Evolutionary conservation across 53 echinoderm and acorn worm species (phyloP).

Genomic region (Paelopatides confundens): DNA sequence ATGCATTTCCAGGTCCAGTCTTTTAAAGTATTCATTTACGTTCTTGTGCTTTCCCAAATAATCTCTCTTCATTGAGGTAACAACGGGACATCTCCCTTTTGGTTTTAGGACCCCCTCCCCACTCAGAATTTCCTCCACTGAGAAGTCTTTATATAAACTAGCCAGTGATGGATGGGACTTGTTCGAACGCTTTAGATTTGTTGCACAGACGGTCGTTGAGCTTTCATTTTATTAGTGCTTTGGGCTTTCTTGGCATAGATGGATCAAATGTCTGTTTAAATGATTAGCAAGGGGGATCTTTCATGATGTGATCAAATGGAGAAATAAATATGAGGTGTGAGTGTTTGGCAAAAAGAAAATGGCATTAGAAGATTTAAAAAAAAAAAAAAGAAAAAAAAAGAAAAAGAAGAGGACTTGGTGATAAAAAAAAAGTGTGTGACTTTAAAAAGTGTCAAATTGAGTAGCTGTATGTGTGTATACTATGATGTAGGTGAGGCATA

Average conservation of each 20-base stretch:
- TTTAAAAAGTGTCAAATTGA: not conserved
- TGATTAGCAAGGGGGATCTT: too few species aligned
- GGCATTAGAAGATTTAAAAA: not conserved
- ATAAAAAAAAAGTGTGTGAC: not conserved
- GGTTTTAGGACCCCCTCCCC: too few species aligned
- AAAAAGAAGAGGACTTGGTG: not conserved
- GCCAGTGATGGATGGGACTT: too few species aligned
- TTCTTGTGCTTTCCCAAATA: not conserved
- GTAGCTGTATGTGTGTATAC: too few species aligned
- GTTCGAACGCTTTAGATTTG: too few species aligned
- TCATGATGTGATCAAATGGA: too few species aligned
- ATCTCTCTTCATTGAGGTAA: too few species aligned
- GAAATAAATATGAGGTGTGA: too few species aligned
- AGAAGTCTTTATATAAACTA: too few species aligned
- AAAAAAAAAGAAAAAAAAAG: not conserved
- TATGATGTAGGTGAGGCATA: too few species aligned
- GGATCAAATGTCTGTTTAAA: not conserved
- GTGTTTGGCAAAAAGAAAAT: not conserved
- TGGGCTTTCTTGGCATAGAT: slow-evolving; percentile 9
- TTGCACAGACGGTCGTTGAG: not conserved
- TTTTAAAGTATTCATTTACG: not conserved
- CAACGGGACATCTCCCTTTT: too few species aligned
- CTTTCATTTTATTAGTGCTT: slow-evolving; percentile 18
- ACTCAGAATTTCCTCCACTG: too few species aligned
- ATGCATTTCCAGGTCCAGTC: not conserved